A percentile compares a stretch with the other conserved stretches of the same genome.
Conservation (phyloP, 2,797 vertebrate species). For the Takifugu ocellatus region DNA sequence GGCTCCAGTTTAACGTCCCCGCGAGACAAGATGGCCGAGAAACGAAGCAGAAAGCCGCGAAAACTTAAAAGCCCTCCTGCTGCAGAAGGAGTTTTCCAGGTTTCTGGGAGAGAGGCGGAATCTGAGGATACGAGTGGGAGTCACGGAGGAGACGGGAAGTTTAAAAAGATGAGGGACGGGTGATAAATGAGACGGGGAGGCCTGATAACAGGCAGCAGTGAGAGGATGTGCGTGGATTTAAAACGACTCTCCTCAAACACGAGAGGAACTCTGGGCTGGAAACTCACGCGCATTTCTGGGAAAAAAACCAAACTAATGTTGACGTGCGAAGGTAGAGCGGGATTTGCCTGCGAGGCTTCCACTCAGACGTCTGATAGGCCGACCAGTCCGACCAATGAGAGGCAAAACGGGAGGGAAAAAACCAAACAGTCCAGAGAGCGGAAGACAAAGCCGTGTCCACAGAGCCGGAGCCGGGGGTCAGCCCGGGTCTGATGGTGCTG, state of each 20-base stretch:
- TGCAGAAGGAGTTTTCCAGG: conserved; percentile 41
- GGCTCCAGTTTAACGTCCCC: conserved; percentile 38
- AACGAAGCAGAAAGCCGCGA: conserved; percentile 29
- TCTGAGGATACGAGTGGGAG: conserved; percentile 6
- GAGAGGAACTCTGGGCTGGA: too few species aligned
- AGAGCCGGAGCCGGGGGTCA: not conserved
- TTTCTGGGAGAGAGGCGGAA: conserved; percentile 20
- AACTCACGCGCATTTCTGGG: too few species aligned
- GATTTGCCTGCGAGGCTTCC: not conserved
- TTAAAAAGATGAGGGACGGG: not conserved
- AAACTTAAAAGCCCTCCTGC: conserved; percentile 8
- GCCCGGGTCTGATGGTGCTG: not conserved
- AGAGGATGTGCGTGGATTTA: too few species aligned
- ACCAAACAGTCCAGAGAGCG: not conserved
- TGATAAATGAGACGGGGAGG: not conserved
- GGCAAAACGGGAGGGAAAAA: not conserved
- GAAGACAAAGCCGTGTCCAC: conserved; percentile 4
- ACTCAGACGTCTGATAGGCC: conserved; percentile 9
- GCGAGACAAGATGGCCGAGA: conserved; percentile 28
- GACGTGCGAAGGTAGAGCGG: too few species aligned
- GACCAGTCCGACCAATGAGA: conserved; percentile 11
- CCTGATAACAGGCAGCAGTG: too few species aligned
- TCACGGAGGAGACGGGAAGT: not conserved
- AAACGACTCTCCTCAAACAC: too few species aligned
- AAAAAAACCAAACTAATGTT: too few species aligned